Percentiles rank a stretch among this genome's conserved stretches.
Evolutionary conservation across 2,797 vertebrate species (phyloP).

Genomic region (Cuniculus paca): DNA sequence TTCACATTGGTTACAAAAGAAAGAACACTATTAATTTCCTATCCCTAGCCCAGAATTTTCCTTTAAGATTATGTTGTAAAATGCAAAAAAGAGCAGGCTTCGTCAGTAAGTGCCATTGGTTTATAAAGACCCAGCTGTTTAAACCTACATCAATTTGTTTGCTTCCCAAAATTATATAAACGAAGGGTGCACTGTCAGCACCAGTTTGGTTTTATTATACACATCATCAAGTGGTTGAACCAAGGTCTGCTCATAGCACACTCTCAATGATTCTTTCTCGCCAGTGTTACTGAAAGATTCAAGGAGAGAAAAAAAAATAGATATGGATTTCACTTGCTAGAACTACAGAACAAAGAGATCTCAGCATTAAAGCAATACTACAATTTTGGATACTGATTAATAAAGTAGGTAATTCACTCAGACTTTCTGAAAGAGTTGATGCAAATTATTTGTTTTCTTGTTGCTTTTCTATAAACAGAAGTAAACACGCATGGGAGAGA

Average conservation of each 20-base stretch:
- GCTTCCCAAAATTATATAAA: neutral
- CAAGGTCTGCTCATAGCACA: neutral
- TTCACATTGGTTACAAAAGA: constrained; percentile 21
- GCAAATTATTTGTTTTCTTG: constrained; percentile 1
- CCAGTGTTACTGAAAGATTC: neutral
- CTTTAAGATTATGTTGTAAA: neutral
- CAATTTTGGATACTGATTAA: neutral
- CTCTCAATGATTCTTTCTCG: neutral
- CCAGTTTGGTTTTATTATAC: neutral
- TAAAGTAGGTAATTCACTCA: neutral
- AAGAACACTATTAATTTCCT: neutral
- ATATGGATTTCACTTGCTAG: neutral
- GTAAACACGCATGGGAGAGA: constrained; percentile 62
- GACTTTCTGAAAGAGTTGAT: neutral
- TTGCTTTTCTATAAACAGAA: neutral
- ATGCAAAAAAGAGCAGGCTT: neutral
- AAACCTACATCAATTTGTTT: neutral
- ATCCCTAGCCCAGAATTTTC: neutral
- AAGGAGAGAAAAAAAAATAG: neutral
- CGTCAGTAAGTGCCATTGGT: neutral
- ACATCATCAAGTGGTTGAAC: too few species aligned
- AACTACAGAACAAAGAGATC: neutral
- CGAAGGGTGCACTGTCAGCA: neutral
- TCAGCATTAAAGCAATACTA: neutral
- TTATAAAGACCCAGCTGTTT: neutral